Percentiles rank a stretch among this genome's conserved stretches.
phyloP scores from a whole-genome alignment of 2,888 invertebrate species.

The Pseudococcus longispinus region DNA sequence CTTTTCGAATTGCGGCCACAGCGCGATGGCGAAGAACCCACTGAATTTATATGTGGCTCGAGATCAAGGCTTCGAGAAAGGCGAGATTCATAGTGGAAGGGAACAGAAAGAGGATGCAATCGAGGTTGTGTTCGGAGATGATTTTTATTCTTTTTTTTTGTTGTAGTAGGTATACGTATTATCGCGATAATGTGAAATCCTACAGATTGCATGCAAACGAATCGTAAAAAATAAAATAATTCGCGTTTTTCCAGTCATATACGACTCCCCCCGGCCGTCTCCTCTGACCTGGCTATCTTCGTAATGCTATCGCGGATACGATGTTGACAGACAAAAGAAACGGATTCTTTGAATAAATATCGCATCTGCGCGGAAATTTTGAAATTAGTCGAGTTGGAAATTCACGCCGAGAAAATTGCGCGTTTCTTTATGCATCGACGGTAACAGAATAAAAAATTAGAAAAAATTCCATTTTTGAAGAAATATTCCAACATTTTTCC shows the following conservation, averaged over 20 bases:
- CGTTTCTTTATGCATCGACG: no score
- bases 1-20: neutral
- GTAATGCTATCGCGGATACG: neutral
- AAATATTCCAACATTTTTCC: no score
- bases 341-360: no score
- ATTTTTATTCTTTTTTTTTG: neutral
- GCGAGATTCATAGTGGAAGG: neutral
- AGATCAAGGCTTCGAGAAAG: neutral
- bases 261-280: neutral
- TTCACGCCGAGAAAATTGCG: no score
- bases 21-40: neutral
- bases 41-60: neutral
- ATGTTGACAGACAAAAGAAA: no score
- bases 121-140: neutral
- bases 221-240: neutral
- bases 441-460: no score
- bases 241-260: neutral
- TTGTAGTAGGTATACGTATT: neutral
- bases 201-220: neutral
- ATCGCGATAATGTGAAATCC: neutral
- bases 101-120: neutral
- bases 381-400: no score
- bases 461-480: no score
- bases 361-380: no score
- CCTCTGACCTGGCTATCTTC: neutral